Conservation (phyloP, 2,113 vertebrate genomes). For the Electrona antarctica region DNA sequence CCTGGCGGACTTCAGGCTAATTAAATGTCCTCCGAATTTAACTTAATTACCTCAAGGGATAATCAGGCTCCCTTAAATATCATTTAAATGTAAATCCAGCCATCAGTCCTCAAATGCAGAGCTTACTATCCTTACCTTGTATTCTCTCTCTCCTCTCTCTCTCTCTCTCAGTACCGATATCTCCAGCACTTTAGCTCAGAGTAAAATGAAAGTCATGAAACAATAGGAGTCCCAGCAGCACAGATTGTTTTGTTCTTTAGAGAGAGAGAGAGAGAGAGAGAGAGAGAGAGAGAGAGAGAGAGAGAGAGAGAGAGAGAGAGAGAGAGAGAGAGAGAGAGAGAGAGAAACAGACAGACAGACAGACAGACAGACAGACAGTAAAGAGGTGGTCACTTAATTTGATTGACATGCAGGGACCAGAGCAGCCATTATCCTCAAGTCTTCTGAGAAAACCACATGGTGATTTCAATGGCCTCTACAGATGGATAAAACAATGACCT, state of each 20-base stretch:
- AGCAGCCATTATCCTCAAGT: slow-evolving; percentile 60
- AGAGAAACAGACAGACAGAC: too few species aligned
- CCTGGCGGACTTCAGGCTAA: slow-evolving; percentile 75
- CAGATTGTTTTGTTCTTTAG: slow-evolving; percentile 47
- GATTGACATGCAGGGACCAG: slow-evolving; percentile 67
- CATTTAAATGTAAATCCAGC: slow-evolving; percentile 71
- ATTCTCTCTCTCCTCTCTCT: slow-evolving; percentile 1
- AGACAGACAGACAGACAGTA: not conserved
- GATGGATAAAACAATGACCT: slow-evolving; percentile 28
- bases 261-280: not conserved
- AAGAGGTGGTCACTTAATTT: slow-evolving; percentile 34
- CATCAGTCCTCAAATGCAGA: slow-evolving; percentile 44
- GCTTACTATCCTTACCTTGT: slow-evolving; percentile 21
- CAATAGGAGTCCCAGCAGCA: slow-evolving; percentile 20
- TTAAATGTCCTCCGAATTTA: slow-evolving; percentile 73
- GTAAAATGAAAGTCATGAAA: slow-evolving; percentile 36
- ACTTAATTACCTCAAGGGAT: slow-evolving; percentile 72
- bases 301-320: slow-evolving; percentile 9
- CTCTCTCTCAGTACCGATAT: slow-evolving; percentile 39
- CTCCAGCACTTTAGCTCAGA: slow-evolving; percentile 35
- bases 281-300: not conserved
- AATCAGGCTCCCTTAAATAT: slow-evolving; percentile 75
- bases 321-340: not conserved
- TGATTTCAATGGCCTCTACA: slow-evolving; percentile 66
- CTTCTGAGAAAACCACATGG: slow-evolving; percentile 57